Base-by-base conservation (phyloP, 2,113 vertebrate genomes). In the Oryzias javanicus region DNA sequence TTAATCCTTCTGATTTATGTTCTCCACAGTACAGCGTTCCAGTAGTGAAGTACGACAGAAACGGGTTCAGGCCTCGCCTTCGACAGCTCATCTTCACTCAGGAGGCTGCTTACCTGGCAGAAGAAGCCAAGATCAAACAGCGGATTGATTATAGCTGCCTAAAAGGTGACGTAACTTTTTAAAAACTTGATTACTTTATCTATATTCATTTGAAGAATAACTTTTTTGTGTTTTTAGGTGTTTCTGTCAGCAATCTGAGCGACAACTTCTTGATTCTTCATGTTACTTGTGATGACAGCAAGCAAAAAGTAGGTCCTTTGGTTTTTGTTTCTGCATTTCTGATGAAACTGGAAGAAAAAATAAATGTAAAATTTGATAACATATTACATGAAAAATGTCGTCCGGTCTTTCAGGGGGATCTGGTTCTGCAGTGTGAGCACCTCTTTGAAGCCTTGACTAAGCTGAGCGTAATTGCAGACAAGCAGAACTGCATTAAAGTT, bases 191-290 rank as follows among this genome's bases (percentile, higher is more conserved):
- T 35, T 35, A 2, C 12, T 35, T 35, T 10, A 10, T 10, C 8
- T 35, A 35, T 35, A 35, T 35, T 12, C 35, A 12, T 17, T 59
- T 49, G 55, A 51, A 63, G 42, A 15, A 1, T 20, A 25, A 40
- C 18, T 18, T 51, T 60, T 50, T 78, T 20, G 3, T 45, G 1
- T 18, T 71, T 70, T 27, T n/a, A 98, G 96, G 94, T 25, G 86
- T 97, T 60, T 96, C 97, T 0, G 94, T 94, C 64, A 98, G 97
- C 84, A 93, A 89, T 76, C 88, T 98, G 83, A 92, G 91, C 0
- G 96, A 99, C 17, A 91, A 94, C 27, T 83, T 98, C 18, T 68
- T 98, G 2, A 94, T 98, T 74, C 86, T 99, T 40, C 97, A 99
- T 0, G 89, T 98, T 3, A 82, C 85, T 0, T 92, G 91, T 47